Percentiles rank a stretch among this genome's conserved stretches.
phyloP scores from a whole-genome alignment of 2,113 vertebrate genomes.

The Pongo abelii region DNA sequence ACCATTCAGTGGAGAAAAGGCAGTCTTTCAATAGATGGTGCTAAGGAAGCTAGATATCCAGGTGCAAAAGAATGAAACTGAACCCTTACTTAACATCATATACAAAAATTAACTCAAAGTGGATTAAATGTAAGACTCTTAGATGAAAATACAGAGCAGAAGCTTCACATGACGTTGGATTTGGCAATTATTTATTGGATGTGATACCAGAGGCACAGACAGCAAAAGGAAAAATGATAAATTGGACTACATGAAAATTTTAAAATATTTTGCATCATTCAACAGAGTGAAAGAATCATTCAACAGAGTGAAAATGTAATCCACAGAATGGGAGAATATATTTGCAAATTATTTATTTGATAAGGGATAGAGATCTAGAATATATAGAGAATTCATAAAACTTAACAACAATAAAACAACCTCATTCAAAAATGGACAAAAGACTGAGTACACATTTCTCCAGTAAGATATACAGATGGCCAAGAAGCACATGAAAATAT shows the following conservation, averaged over 20 bases:
- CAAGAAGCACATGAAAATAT: neutral
- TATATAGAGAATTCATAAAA: neutral
- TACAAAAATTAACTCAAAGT: neutral
- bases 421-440: neutral
- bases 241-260: neutral
- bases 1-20: neutral
- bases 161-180: neutral
- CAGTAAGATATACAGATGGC: neutral
- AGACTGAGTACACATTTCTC: neutral
- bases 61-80: neutral
- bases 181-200: neutral
- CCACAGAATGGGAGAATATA: neutral
- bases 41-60: neutral
- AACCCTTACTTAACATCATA: neutral
- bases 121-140: neutral
- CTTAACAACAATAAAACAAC: neutral
- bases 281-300: neutral
- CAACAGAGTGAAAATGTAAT: neutral
- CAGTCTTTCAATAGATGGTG: neutral
- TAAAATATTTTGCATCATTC: neutral
- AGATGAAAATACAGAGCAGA: neutral
- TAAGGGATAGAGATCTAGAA: neutral
- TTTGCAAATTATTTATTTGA: neutral
- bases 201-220: neutral
- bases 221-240: neutral